phyloP scores from a whole-genome alignment of 2,888 invertebrate genomes.

The Phoenoteleia sp. region DNA sequence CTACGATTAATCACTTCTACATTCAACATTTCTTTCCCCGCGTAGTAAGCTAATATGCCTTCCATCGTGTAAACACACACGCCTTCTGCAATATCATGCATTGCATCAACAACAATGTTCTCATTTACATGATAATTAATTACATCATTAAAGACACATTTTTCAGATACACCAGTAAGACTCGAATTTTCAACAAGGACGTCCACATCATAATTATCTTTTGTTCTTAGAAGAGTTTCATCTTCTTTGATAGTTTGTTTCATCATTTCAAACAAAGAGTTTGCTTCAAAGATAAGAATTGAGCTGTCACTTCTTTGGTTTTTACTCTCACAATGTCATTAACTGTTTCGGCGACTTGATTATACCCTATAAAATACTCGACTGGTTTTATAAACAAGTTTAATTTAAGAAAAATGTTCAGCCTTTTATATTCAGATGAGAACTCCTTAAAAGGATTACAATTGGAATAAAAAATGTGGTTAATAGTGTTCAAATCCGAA shows the following conservation, averaged over 20 bases:
- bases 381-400: constrained; percentile 28
- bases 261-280: neutral
- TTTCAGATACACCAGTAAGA: constrained; percentile 15
- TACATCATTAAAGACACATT: constrained; percentile 57
- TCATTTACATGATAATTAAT: constrained; percentile 39
- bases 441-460: neutral
- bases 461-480: neutral
- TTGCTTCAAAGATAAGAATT: neutral
- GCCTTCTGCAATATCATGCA: constrained; percentile 52
- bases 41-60: neutral
- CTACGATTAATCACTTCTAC: neutral
- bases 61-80: constrained; percentile 29
- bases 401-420: constrained; percentile 26
- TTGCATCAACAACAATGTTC: constrained; percentile 34
- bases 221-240: constrained; percentile 3
- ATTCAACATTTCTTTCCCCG: neutral
- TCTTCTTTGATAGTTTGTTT: constrained; percentile 11
- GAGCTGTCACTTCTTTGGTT: constrained; percentile 2
- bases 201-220: constrained; percentile 22
- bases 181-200: neutral
- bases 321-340: constrained; percentile 1
- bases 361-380: constrained; percentile 39
- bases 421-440: neutral
- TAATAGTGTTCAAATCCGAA: constrained; percentile 7
- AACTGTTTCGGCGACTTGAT: neutral